Conservation (phyloP, 2,113 vertebrate species). For the Tyto alba region DNA sequence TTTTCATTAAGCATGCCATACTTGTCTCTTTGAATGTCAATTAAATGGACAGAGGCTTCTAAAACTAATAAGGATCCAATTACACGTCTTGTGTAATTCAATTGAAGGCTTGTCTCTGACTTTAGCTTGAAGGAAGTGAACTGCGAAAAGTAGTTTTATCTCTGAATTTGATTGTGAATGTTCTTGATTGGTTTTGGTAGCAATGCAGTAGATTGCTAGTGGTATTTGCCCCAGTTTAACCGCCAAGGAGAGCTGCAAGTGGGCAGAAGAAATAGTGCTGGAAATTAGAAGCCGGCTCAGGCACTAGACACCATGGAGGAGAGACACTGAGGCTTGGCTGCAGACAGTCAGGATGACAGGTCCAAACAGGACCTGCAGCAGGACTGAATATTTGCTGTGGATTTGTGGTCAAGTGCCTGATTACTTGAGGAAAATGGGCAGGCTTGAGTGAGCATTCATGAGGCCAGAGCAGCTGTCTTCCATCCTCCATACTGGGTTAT, state of each 20-base stretch:
- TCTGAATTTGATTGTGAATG: background rate
- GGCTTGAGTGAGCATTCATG: background rate
- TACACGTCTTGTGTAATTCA: no score
- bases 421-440: background rate
- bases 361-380: background rate
- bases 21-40: background rate
- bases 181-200: background rate
- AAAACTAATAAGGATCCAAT: background rate
- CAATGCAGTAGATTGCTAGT: background rate
- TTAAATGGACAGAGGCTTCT: background rate
- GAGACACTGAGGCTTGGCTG: background rate
- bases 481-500: background rate
- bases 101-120: background rate
- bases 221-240: background rate
- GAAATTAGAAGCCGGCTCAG: background rate
- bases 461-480: background rate
- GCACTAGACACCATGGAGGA: background rate
- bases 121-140: background rate
- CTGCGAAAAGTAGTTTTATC: background rate
- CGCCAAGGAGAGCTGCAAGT: background rate
- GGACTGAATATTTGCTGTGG: background rate
- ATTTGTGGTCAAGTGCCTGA: rapidly evolving
- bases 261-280: background rate
- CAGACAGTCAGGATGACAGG: rapidly evolving
- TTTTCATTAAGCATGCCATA: background rate